phyloP scores from a whole-genome alignment of 2,888 invertebrate genomes.

The Tetramorium bicarinatum region DNA sequence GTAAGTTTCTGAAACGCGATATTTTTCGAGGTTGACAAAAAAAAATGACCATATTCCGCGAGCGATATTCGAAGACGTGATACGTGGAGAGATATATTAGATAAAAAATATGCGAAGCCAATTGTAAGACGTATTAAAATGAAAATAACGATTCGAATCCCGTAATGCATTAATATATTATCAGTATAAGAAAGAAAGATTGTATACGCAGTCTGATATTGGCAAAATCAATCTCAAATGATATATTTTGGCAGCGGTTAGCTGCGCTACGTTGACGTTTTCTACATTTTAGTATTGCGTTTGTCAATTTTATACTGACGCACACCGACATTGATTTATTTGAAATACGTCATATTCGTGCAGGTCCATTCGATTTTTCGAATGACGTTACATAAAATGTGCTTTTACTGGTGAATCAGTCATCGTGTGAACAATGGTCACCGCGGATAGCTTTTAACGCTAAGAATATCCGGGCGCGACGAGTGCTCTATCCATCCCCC shows the following conservation, averaged over 20 bases:
- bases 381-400: constrained; percentile 44
- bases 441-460: constrained; percentile 40
- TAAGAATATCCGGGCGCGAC: constrained; percentile 38
- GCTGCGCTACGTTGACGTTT: background rate
- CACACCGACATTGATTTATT: constrained; percentile 48
- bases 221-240: constrained; percentile 4
- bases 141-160: background rate
- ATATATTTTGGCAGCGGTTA: constrained; percentile 26
- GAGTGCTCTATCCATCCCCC: constrained; percentile 10
- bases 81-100: background rate
- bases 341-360: constrained; percentile 44
- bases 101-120: background rate
- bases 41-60: background rate
- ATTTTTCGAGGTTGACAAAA: background rate
- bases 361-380: constrained; percentile 29
- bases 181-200: background rate
- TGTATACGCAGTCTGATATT: background rate
- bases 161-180: background rate
- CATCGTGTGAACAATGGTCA: constrained; percentile 47
- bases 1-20: background rate
- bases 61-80: background rate
- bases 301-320: constrained; percentile 35
- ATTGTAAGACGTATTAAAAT: background rate
- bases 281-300: constrained; percentile 22
- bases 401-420: constrained; percentile 50